phyloP scores from a whole-genome alignment of 2,797 vertebrate species.

The Myiotriccus ornatus region DNA sequence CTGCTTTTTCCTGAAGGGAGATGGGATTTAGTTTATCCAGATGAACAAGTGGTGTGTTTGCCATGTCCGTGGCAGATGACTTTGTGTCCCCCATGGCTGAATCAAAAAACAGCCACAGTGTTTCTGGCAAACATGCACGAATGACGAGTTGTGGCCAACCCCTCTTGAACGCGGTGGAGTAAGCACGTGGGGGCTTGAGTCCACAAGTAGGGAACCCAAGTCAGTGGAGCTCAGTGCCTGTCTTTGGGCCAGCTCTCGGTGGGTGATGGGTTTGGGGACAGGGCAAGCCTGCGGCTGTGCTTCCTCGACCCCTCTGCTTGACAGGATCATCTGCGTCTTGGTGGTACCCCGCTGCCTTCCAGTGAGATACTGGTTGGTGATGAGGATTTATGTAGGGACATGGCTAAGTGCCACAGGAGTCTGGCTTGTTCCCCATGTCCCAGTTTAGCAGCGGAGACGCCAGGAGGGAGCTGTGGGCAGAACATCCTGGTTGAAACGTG shows the following conservation, averaged over 20 bases:
- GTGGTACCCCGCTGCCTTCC: not conserved
- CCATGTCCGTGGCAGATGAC: not conserved
- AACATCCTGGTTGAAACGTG: not conserved
- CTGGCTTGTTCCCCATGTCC: not conserved
- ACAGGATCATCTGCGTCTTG: accelerated
- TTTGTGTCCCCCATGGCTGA: not conserved
- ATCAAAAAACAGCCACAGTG: not conserved
- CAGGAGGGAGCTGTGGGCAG: not conserved
- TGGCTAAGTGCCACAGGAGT: not conserved
- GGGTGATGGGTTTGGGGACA: not conserved
- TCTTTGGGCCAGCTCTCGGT: not conserved
- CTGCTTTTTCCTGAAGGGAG: not conserved
- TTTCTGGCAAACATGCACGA: not conserved
- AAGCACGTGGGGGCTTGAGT: accelerated
- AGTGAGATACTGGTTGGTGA: not conserved
- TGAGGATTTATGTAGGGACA: not conserved
- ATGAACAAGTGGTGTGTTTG: not conserved
- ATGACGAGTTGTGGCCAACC: not conserved
- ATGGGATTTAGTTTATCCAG: not conserved
- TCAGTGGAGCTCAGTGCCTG: not conserved
- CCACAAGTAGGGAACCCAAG: accelerated
- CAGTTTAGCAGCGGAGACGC: not conserved
- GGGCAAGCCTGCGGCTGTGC: accelerated
- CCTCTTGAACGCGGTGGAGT: not conserved
- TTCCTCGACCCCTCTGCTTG: not conserved